Evolutionary conservation across 30 jellyfish, hydroid and myxozoan genomes (phyloP).

Genomic region (Turritopsis dohrnii): DNA sequence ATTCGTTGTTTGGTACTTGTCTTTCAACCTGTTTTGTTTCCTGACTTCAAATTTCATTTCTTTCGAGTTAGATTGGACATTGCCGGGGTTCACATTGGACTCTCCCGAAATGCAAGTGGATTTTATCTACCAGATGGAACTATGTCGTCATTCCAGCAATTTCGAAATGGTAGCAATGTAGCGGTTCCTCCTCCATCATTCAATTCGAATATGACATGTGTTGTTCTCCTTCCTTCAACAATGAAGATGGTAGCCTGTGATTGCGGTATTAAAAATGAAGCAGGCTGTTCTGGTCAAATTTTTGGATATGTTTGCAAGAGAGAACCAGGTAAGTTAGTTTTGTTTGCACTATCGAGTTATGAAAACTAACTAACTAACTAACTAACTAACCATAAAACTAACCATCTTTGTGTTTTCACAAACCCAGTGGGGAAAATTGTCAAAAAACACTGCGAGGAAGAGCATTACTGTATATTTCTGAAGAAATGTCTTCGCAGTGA

Average conservation of each 20-base stretch:
- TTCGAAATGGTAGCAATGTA: neutral
- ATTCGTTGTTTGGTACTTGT: too few relatives aligned
- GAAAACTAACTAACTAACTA: too few relatives aligned
- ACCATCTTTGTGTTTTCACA: too few relatives aligned
- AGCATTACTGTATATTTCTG: too few relatives aligned
- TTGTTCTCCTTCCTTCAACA: neutral
- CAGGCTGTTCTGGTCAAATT: neutral
- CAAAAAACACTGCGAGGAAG: too few relatives aligned
- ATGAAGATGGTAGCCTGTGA: neutral
- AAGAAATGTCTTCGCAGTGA: too few relatives aligned
- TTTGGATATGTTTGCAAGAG: slow-evolving; percentile 2
- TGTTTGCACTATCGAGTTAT: too few relatives aligned
- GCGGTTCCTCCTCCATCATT: neutral
- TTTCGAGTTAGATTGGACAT: neutral
- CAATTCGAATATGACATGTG: neutral
- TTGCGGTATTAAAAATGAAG: neutral
- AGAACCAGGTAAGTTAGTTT: neutral
- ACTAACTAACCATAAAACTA: too few relatives aligned
- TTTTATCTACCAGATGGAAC: neutral
- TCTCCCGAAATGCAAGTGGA: neutral
- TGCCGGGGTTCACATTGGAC: slow-evolving; percentile 1
- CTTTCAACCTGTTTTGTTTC: too few relatives aligned
- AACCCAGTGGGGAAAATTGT: too few relatives aligned
- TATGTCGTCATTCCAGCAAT: neutral
- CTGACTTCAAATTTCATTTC: too few relatives aligned